Evolutionary conservation across 92 coral and sea anemone genomes (phyloP), one percentile per base, ranked within the genome.

Genomic region (Anthopleura xanthogrammica): DNA sequence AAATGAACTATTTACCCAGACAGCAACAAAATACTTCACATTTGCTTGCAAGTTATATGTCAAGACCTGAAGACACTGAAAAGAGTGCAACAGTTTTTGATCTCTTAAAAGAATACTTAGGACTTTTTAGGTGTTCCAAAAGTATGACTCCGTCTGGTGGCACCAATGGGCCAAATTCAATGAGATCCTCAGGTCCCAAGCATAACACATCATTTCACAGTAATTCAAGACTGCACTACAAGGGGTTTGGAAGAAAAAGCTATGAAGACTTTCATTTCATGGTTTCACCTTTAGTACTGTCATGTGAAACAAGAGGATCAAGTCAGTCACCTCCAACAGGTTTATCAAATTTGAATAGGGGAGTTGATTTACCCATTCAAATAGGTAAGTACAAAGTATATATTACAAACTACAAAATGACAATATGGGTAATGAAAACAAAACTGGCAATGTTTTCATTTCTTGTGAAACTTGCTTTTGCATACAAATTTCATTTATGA

Each of bases 31-130:
- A 81, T n/a, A 10, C 19, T 68, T 81, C 50, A 43, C 43, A 80
- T 80, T 80, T 81, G 43, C 41, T 81, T 43, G 97, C 98, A 58
- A 83, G 90, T 77, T 87, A 79, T 58, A 79, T 95, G 16, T 77
- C 90, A 12, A 90, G 84, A 68, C 75, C 81, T 54, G 76, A 60
- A 36, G 74, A 76, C 12, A 16, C 23, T 20, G 89, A 84, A 13
- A 60, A 54, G 16, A 20, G 62, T 70, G 87, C 85, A 79, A 93
- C 92, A 16, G 90, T 95, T 52, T 52, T 88, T 73, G 89, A 90
- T 55, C 71, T 90, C 48, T 83, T 95, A 48, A 86, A 84, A 80
- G 97, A 85, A 60, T 78, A 83, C 46, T 75, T 86, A 29, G 77
- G 76, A 29, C 66, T 80, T 41, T 82, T 76, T 41, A 42, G 64